These are phyloP conservation scores for Mimas tiliae DNA, from an alignment of 2,888 invertebrate species.

Conservation along the genomic window DNA sequence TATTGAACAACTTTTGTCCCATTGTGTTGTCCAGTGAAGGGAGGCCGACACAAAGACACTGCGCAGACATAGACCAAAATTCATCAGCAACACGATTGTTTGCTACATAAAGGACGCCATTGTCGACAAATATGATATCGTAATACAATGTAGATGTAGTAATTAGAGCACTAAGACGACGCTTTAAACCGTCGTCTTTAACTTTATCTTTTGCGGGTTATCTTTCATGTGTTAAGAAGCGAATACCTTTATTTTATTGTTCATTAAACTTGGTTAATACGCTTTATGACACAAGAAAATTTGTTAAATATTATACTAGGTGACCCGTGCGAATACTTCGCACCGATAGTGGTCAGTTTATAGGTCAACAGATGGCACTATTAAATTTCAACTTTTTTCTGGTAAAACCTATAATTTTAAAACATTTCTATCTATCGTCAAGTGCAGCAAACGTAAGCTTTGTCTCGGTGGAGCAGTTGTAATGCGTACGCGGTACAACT, in stretches of 20 bases:
- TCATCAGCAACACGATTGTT: slow-evolving; percentile 85
- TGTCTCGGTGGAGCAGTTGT: no score
- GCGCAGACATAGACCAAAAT: slow-evolving; percentile 83
- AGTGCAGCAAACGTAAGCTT: no score
- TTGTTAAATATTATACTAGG: no score
- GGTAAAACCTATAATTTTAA: no score
- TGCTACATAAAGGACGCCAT: slow-evolving; percentile 83
- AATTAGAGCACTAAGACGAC: slow-evolving; percentile 71
- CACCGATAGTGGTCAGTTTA: no score
- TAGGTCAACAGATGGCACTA: no score
- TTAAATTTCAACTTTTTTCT: no score
- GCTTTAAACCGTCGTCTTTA: slow-evolving; percentile 41
- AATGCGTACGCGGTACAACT: no score
- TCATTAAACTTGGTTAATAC: neutral
- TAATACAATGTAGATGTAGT: slow-evolving; percentile 80
- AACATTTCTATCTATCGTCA: no score
- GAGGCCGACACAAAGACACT: slow-evolving; percentile 80
- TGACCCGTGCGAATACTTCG: no score
- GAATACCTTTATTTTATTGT: neutral
- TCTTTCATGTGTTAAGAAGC: neutral
- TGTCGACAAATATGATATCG: slow-evolving; percentile 84
- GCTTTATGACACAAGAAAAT: neutral
- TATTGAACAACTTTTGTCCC: slow-evolving; percentile 84
- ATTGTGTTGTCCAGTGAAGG: slow-evolving; percentile 83
- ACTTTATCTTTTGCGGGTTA: slow-evolving; percentile 6